These are phyloP conservation scores for Pipa parva DNA, from an alignment of 2,113 vertebrate species.

Conservation along the genomic window DNA sequence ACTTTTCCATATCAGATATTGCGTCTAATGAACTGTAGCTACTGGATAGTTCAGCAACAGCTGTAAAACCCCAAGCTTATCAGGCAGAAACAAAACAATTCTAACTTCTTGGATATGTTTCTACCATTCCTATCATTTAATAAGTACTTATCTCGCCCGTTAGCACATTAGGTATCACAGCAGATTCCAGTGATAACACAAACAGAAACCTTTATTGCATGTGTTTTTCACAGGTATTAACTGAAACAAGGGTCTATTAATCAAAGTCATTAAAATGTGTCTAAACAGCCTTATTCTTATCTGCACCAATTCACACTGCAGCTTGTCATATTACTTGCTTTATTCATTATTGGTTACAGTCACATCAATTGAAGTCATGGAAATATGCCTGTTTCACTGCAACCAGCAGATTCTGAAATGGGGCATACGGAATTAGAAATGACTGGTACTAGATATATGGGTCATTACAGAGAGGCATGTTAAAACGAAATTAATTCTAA, in stretches of 20 bases:
- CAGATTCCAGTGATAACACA: not conserved
- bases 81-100: too few species aligned
- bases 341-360: slow-evolving; percentile 1
- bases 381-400: not conserved
- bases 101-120: too few species aligned
- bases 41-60: too few species aligned
- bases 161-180: slow-evolving; percentile 1
- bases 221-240: not conserved
- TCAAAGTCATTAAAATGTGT: not conserved
- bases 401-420: not conserved
- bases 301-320: not conserved
- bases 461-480: not conserved
- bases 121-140: too few species aligned
- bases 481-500: not conserved
- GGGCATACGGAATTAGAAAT: not conserved
- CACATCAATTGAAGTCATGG: not conserved
- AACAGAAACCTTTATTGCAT: not conserved
- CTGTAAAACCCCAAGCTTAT: too few species aligned
- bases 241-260: not conserved
- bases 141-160: not conserved
- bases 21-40: too few species aligned
- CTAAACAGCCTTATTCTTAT: not conserved
- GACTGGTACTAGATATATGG: not conserved
- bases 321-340: not conserved
- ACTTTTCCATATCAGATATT: too few species aligned